Evolutionary conservation across 2,113 vertebrate genomes (phyloP), one percentile per base, ranked within the genome.

Genomic region (Hyperoodon ampullatus): DNA sequence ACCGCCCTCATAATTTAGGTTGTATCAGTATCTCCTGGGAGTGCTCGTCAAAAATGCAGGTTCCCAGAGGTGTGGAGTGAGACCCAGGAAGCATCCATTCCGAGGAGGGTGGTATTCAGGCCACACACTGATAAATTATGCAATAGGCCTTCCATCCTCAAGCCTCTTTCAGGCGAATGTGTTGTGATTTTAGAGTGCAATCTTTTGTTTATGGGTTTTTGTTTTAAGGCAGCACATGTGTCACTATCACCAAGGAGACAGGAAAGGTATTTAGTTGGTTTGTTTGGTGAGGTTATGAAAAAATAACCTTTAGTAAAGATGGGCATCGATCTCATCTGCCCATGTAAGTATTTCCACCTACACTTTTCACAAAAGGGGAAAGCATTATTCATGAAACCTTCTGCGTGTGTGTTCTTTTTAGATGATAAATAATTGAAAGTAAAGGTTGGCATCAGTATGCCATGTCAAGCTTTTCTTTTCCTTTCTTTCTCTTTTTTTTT

Each of bases 401-500:
- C 82, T 95, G 2, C 70, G 39, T 80, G 28, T 90, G 61, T 85
- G 80, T 93, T 9, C 87, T 55, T 96, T 92, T 95, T 70, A 96
- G 78, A 91, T 97, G 92, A 97, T 97, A 97, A 97, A 97, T 97
- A 98, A 93, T 97, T 97, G 80, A 97, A 96, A 97, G 95, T 89
- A 87, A 93, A 98, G 93, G 60, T 90, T 97, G 78, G 50, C 97
- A 90, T 91, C 44, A 39, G 5, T 94, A 95, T 97, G 60, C 85
- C 93, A 74, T 84, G 81, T 60, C 77, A 70, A 90, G 87, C 89
- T 84, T 84, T 85, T 65, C 58, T 68, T 58, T 83, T 82, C 35
- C 44, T 58, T 53, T 65, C 23, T 42, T 65, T 80, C 74, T 78
- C 44, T 84, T 66, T 80, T 78, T 53, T 97, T 95, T 90, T 42